These are phyloP conservation scores for Ibidorhyncha struthersii DNA, from an alignment of 2,113 vertebrate species.

Conservation along the genomic window DNA sequence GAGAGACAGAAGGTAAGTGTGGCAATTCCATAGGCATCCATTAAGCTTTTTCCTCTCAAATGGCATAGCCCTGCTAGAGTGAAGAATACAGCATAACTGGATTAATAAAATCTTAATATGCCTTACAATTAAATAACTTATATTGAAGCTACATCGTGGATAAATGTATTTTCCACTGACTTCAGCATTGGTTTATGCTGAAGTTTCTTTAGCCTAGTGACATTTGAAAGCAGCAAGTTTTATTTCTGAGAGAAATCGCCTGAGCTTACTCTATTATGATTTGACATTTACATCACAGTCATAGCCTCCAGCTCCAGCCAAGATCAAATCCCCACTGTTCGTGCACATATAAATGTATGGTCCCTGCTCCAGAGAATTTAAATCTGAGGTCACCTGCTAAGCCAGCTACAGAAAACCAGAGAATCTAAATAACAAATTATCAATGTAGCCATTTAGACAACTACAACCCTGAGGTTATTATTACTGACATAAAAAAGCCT, in stretches of 20 bases:
- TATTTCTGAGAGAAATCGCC: slow-evolving; percentile 55
- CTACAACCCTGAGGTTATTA: slow-evolving; percentile 4
- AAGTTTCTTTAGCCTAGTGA: slow-evolving; percentile 54
- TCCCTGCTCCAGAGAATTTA: slow-evolving; percentile 33
- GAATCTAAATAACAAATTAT: slow-evolving; percentile 38
- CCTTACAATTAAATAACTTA: slow-evolving; percentile 9
- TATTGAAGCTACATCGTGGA: background rate
- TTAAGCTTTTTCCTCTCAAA: background rate
- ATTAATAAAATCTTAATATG: slow-evolving; percentile 27
- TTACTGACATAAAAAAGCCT: background rate
- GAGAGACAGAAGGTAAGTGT: background rate
- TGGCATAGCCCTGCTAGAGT: background rate
- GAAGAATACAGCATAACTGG: background rate
- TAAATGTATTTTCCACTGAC: slow-evolving; percentile 9
- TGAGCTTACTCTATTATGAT: slow-evolving; percentile 50
- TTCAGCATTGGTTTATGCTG: background rate
- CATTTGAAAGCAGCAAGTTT: slow-evolving; percentile 58
- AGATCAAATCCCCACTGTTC: slow-evolving; percentile 44
- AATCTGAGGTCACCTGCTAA: slow-evolving; percentile 49
- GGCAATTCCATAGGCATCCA: background rate
- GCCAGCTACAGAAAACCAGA: slow-evolving; percentile 16
- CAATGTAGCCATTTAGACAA: background rate
- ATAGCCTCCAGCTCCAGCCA: slow-evolving; percentile 49
- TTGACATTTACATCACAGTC: slow-evolving; percentile 61
- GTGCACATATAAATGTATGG: slow-evolving; percentile 22